Base-by-base conservation (phyloP, 2,888 invertebrate genomes). In the Drosophila dives region DNA sequence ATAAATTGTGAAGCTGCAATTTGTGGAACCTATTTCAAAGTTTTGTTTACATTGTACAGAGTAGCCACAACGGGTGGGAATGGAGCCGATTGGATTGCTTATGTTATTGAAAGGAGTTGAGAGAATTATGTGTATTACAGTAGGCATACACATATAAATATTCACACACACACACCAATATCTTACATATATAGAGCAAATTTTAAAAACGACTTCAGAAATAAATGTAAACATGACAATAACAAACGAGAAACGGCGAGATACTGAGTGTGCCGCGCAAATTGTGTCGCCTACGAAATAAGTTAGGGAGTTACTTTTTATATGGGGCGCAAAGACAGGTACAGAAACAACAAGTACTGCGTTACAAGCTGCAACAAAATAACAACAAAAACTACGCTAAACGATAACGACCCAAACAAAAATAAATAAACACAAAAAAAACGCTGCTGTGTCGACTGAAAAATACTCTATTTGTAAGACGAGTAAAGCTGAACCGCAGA, bases 81-180 rank as follows among this genome's bases (percentile, higher is more conserved):
- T 29, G 10, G 20, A 20, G 8, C 58, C 33, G 45, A 40, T 65
- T 60, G 51, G 59, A 77, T 75, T 75, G 64, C 64, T 64, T 55
- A 53, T 63, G 29, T 33, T 33, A 42, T 40, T 59, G 53, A 66
- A 64, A 59, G 63, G 64, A 83, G 81, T 78, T 85, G 83, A 83
- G 63, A 80, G 80, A 87, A 68, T 80, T 85, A 76, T 84, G 50
- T 65, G 53, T 33, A 40, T 45, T 33, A 15, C 20, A 42, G 63
- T 71, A 67, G 64, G 67, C 70, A 68, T 61, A 72, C 32, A 23
- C 12, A 26, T 3, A 15, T 12, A 3, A 17, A 56, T 17, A 45
- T 29, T 42, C 11, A 20, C 3, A 45, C 2, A 45, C 3, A 7
- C 3, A 45, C 12, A 12, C 20, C 12, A 15, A 20, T 8, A 2